Evolutionary conservation across 1,140 invertebrate species (phyloP).

Genomic region (Eriocheir sinensis): DNA sequence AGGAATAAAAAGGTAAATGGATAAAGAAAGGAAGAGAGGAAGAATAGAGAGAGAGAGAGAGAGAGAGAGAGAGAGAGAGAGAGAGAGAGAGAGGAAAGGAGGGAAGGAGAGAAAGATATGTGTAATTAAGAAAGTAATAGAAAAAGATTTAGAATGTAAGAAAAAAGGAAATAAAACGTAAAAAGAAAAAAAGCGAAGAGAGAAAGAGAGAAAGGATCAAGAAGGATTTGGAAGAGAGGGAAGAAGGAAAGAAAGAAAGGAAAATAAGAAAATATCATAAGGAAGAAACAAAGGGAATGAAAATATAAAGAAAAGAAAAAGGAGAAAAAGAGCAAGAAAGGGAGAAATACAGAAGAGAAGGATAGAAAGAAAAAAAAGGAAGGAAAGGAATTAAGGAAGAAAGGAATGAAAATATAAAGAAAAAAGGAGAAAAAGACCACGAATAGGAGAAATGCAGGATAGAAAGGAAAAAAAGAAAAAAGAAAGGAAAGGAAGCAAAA

Average conservation of each 20-base stretch:
- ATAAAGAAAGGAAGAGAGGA: neutral
- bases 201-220: neutral
- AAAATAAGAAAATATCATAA: neutral
- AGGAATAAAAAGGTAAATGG: neutral
- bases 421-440: neutral
- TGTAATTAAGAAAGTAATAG: neutral
- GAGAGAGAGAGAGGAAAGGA: neutral
- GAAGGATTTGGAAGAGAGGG: neutral
- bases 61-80: no score
- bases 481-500: neutral
- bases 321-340: no score
- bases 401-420: neutral
- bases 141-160: neutral
- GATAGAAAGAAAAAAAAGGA: neutral
- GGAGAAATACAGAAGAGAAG: neutral
- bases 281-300: neutral
- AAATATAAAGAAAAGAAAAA: neutral
- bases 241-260: neutral
- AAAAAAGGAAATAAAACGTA: neutral
- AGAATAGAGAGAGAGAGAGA: no score
- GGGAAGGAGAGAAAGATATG: neutral
- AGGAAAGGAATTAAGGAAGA: neutral
- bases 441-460: neutral
- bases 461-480: conserved; percentile 23
- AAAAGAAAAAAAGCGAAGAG: no score